Percentiles rank a stretch among this genome's conserved stretches.
These are phyloP conservation scores for Catocala fraxini DNA, from an alignment of 2,888 invertebrate genomes.

Conservation along the genomic window DNA sequence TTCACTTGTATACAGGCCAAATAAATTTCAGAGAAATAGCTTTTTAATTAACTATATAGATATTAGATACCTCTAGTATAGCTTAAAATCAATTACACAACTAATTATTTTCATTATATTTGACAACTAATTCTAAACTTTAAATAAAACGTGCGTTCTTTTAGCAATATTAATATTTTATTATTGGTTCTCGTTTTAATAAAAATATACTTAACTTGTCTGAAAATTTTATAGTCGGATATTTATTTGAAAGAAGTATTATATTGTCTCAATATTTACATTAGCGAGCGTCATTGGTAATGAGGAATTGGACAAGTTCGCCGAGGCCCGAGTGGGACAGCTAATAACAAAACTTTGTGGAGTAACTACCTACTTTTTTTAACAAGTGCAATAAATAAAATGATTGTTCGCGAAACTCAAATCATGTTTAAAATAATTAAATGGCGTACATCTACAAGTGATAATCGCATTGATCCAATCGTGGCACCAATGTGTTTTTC, in stretches of 20 bases:
- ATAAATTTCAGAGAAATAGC: conserved; percentile 10
- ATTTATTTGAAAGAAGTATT: background rate
- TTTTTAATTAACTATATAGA: background rate
- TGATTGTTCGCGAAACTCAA: too few relatives aligned
- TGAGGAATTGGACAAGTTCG: conserved; percentile 1
- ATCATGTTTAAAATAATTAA: too few relatives aligned
- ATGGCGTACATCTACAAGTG: too few relatives aligned
- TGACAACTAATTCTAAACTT: too few relatives aligned
- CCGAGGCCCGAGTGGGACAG: background rate
- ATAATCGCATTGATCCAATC: too few relatives aligned
- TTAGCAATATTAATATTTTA: too few relatives aligned
- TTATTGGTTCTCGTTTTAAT: too few relatives aligned
- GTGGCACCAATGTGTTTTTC: too few relatives aligned
- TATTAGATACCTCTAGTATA: background rate
- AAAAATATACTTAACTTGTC: background rate
- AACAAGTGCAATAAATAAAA: conserved; percentile 3
- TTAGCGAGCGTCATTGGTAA: background rate
- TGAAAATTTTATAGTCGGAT: background rate
- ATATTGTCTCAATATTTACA: conserved; percentile 3
- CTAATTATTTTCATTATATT: too few relatives aligned
- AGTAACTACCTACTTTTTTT: background rate
- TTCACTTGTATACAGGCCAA: background rate
- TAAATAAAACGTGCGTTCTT: too few relatives aligned
- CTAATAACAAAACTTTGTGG: conserved; percentile 1
- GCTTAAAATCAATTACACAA: too few relatives aligned